Evolutionary conservation across 2,113 vertebrate genomes (phyloP).

Genomic region (Gadus macrocephalus): DNA sequence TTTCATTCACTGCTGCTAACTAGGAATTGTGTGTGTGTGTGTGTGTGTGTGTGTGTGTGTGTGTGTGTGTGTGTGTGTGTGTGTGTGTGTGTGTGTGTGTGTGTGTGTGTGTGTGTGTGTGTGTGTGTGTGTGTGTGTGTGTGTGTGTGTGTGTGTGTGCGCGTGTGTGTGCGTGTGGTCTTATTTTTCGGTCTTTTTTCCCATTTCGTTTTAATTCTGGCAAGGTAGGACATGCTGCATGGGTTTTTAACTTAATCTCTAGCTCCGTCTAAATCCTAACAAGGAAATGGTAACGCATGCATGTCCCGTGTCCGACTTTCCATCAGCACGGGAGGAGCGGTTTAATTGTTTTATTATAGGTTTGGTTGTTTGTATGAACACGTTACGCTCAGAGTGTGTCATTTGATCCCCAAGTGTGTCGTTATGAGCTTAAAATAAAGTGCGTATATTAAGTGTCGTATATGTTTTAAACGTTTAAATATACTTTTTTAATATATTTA

Average conservation of each 20-base stretch:
- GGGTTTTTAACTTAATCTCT: not conserved
- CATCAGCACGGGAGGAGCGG: conserved; percentile 49
- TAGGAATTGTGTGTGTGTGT: not conserved
- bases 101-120: not conserved
- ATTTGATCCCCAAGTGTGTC: too few relatives aligned
- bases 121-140: conserved; percentile 6
- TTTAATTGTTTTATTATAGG: conserved; percentile 61
- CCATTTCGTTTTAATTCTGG: not conserved
- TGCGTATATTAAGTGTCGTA: too few relatives aligned
- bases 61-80: not conserved
- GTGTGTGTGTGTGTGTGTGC: conserved; percentile 10
- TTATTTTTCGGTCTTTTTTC: not conserved
- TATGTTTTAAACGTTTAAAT: too few relatives aligned
- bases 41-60: conserved; percentile 23
- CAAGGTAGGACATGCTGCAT: not conserved
- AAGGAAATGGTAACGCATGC: not conserved
- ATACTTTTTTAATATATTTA: too few relatives aligned
- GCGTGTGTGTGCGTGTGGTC: not conserved
- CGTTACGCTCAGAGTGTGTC: too few relatives aligned
- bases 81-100: conserved; percentile 11
- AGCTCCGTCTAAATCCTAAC: not conserved
- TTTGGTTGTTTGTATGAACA: conserved; percentile 35
- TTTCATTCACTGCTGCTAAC: not conserved
- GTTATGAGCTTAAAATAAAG: too few relatives aligned
- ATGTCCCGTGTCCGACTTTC: conserved; percentile 54